These are phyloP conservation scores for Dasysyrphus albostriatus DNA, from an alignment of 2,888 invertebrate genomes.

Conservation along the genomic window DNA sequence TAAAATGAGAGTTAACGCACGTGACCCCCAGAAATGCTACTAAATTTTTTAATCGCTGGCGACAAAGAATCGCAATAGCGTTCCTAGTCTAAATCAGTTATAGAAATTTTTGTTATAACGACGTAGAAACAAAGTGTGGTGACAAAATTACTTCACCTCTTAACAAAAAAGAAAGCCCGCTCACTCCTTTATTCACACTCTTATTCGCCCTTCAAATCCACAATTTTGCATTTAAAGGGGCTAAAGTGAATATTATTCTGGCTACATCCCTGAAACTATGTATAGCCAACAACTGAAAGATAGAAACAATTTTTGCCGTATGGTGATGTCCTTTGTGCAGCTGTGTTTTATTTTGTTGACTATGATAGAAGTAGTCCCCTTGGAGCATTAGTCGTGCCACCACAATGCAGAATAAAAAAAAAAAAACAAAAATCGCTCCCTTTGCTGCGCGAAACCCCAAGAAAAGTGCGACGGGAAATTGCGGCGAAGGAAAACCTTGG, in stretches of 20 bases:
- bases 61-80: too few relatives aligned
- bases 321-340: constrained; percentile 60
- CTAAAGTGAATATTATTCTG: background rate
- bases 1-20: too few relatives aligned
- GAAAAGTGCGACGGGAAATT: constrained; percentile 61
- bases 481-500: constrained; percentile 23
- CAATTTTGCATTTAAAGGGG: background rate
- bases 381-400: constrained; percentile 29
- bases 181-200: too few relatives aligned
- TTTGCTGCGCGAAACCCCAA: background rate
- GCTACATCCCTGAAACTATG: background rate
- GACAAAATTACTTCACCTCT: too few relatives aligned
- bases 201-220: background rate
- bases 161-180: too few relatives aligned
- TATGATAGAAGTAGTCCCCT: background rate
- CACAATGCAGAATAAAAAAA: constrained; percentile 17
- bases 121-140: too few relatives aligned
- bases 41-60: too few relatives aligned
- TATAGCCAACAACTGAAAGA: background rate
- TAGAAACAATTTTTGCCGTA: background rate
- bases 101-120: too few relatives aligned
- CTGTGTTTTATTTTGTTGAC: constrained; percentile 51
- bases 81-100: too few relatives aligned
- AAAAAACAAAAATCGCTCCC: constrained; percentile 28
- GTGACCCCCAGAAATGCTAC: too few relatives aligned